Evolutionary conservation across 2,888 invertebrate species (phyloP).

Genomic region (Dryobota labecula): DNA sequence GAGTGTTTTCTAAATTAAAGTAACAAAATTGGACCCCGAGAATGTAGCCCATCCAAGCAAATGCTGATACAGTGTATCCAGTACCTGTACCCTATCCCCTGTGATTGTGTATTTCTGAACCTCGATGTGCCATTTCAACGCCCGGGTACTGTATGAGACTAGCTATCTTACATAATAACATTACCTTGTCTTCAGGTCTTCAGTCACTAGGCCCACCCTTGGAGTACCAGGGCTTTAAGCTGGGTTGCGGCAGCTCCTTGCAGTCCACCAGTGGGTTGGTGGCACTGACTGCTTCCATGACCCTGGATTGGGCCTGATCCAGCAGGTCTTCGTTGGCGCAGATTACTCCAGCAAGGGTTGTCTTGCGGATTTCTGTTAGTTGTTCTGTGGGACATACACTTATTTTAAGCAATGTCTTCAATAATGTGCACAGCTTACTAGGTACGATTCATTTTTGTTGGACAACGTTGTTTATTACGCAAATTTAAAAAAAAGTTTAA

Average conservation of each 20-base stretch:
- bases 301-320: constrained; percentile 91
- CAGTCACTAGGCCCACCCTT: constrained; percentile 12
- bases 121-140: neutral
- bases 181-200: neutral
- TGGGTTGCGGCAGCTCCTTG: constrained; percentile 90
- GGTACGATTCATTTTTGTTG: neutral
- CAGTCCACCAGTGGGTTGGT: constrained; percentile 92
- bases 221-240: constrained; percentile 90
- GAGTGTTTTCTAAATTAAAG: no score
- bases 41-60: neutral
- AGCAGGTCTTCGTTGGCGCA: constrained; percentile 94
- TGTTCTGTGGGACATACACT: constrained; percentile 89
- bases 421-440: neutral
- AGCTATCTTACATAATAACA: constrained; percentile 40
- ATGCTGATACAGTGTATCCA: neutral
- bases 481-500: no score
- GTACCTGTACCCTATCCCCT: no score
- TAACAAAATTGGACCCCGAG: no score
- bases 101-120: neutral
- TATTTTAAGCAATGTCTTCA: neutral
- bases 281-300: constrained; percentile 92
- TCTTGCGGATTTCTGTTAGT: constrained; percentile 94
- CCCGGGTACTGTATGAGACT: constrained; percentile 21
- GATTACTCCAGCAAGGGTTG: constrained; percentile 93
- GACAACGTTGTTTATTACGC: no score